Percentiles rank a stretch among this genome's conserved stretches.
Conservation (phyloP, 2,888 invertebrate species). For the Aquatica leii region DNA sequence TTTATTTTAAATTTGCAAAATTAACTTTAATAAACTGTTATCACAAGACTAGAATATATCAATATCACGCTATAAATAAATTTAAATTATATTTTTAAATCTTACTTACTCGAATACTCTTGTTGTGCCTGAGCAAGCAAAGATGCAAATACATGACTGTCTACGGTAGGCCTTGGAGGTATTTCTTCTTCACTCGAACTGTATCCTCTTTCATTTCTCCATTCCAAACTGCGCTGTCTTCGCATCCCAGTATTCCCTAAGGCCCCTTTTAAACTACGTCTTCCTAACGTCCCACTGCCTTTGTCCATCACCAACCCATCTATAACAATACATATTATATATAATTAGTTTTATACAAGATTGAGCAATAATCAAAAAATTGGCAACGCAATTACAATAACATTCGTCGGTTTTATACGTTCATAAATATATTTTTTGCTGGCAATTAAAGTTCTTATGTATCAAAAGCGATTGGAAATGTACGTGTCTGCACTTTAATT, state of each 20-base stretch:
- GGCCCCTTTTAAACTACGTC: constrained; percentile 52
- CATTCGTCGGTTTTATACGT: no score
- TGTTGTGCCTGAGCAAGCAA: constrained; percentile 67
- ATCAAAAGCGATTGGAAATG: no score
- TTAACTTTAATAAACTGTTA: neutral
- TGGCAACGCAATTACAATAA: no score
- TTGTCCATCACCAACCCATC: constrained; percentile 56
- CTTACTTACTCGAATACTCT: constrained; percentile 65
- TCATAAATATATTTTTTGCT: no score
- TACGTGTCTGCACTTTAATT: constrained; percentile 50
- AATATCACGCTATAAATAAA: no score
- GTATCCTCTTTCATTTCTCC: constrained; percentile 65
- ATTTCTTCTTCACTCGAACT: constrained; percentile 67
- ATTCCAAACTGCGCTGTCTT: constrained; percentile 66
- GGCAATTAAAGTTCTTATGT: no score
- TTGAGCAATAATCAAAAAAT: no score
- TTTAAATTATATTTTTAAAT: neutral
- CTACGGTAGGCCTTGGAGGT: constrained; percentile 57
- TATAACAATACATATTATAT: constrained; percentile 42
- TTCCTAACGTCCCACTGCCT: constrained; percentile 57
- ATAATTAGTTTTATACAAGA: no score
- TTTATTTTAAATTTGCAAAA: constrained; percentile 2
- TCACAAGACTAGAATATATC: no score
- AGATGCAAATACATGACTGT: constrained; percentile 67
- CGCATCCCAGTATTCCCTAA: constrained; percentile 56